These are phyloP conservation scores for Odontamblyopus rebecca DNA, from an alignment of 2,797 vertebrate species.

Conservation along the genomic window DNA sequence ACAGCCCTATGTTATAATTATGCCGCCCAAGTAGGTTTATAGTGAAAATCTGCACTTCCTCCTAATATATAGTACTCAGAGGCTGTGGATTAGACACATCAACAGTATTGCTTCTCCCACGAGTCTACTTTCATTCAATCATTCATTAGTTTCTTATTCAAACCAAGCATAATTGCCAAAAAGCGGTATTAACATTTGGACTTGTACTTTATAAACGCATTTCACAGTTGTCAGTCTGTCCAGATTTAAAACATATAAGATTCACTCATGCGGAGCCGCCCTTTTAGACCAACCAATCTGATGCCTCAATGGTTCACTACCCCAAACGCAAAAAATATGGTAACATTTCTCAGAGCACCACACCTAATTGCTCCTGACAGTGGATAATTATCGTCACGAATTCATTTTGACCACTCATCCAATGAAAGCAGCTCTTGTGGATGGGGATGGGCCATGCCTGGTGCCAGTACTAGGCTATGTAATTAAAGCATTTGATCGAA, in stretches of 20 bases:
- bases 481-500: constrained; percentile 74
- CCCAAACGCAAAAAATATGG: constrained; percentile 39
- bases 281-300: constrained; percentile 46
- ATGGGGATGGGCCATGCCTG: constrained; percentile 31
- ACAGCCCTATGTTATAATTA: no score
- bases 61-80: constrained; percentile 40
- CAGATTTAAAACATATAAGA: constrained; percentile 32
- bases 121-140: constrained; percentile 24
- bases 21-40: no score
- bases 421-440: constrained; percentile 46
- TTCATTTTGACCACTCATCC: constrained; percentile 68
- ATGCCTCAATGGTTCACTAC: constrained; percentile 40
- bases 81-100: constrained; percentile 47
- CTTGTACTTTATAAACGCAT: constrained; percentile 56
- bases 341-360: constrained; percentile 54
- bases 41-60: constrained; percentile 24
- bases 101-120: constrained; percentile 52
- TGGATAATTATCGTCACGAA: constrained; percentile 72
- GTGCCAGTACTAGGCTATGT: constrained; percentile 47
- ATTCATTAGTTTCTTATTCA: constrained; percentile 6
- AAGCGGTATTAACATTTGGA: constrained; percentile 52
- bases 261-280: constrained; percentile 25
- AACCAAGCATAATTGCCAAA: constrained; percentile 61
- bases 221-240: constrained; percentile 54
- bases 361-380: constrained; percentile 74